Evolutionary conservation across 2,113 vertebrate species (phyloP).

Genomic region (Dinomys branickii): DNA sequence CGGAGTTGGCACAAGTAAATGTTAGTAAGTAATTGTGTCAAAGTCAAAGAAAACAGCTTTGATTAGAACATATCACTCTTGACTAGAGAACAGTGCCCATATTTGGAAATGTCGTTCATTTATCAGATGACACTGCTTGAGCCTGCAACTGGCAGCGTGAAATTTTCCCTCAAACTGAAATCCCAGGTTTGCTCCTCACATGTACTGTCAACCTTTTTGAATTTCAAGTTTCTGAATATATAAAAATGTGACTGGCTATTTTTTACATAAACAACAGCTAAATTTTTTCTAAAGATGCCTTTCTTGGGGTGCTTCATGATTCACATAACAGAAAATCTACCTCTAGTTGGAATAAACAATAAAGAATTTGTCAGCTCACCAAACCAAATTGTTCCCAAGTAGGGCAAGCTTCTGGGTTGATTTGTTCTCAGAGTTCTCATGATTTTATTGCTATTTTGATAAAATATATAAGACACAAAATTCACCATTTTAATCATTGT

Average conservation of each 20-base stretch:
- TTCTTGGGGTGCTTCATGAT: background rate
- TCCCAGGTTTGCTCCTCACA: background rate
- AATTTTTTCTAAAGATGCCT: background rate
- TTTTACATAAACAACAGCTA: background rate
- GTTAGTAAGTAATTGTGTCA: constrained; percentile 13
- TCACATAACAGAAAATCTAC: constrained; percentile 8
- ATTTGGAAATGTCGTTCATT: background rate
- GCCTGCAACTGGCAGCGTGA: background rate
- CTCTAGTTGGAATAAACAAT: background rate
- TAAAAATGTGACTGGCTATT: background rate
- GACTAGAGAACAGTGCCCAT: background rate
- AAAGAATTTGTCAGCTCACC: background rate
- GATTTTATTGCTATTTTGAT: background rate
- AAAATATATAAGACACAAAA: background rate
- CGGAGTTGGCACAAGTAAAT: constrained; percentile 40
- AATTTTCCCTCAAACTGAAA: background rate
- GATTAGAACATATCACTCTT: background rate
- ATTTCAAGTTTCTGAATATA: background rate
- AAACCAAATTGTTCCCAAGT: background rate
- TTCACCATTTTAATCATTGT: background rate
- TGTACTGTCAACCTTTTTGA: background rate
- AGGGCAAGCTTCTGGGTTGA: background rate
- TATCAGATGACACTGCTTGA: background rate
- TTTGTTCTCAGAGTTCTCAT: background rate
- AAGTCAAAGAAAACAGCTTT: constrained; percentile 28